Conservation (phyloP, 1,140 invertebrate genomes). For the Megalopta genalis region DNA sequence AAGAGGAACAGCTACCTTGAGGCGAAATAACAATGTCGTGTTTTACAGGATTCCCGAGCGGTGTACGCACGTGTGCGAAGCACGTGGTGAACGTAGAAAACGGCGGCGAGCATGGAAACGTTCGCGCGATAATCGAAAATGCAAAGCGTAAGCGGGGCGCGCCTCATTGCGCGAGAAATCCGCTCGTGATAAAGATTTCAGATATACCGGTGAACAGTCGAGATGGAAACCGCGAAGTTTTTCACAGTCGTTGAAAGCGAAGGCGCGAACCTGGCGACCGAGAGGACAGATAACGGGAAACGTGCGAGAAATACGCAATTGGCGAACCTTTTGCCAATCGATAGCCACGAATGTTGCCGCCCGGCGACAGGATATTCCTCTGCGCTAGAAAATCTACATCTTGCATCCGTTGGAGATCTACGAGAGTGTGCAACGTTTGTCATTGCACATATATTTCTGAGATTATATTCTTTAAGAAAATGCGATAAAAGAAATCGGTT, state of each 20-base stretch:
- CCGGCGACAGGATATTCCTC: too few relatives aligned
- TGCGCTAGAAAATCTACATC: too few relatives aligned
- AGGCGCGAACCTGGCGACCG: not conserved
- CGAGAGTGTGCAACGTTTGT: too few relatives aligned
- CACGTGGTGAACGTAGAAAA: not conserved
- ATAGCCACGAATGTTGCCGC: too few relatives aligned
- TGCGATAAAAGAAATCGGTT: too few relatives aligned
- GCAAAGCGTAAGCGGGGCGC: constrained; percentile 30
- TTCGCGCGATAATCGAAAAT: constrained; percentile 28
- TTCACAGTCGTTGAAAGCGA: not conserved
- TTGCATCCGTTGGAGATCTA: too few relatives aligned
- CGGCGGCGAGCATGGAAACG: constrained; percentile 2
- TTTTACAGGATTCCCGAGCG: too few relatives aligned
- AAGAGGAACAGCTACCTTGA: too few relatives aligned
- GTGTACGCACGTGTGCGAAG: not conserved
- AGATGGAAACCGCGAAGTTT: constrained; percentile 9
- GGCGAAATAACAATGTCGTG: too few relatives aligned
- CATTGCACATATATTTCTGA: too few relatives aligned
- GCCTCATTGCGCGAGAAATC: constrained; percentile 39
- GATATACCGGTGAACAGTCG: not conserved
- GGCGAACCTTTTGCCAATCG: too few relatives aligned
- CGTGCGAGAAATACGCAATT: not conserved
- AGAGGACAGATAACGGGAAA: not conserved
- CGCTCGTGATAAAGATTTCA: constrained; percentile 38
- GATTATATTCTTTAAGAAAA: too few relatives aligned